Evolutionary conservation across 2,797 vertebrate genomes (phyloP), one percentile per base, ranked within the genome.

Genomic region (Etheostoma perlongum): DNA sequence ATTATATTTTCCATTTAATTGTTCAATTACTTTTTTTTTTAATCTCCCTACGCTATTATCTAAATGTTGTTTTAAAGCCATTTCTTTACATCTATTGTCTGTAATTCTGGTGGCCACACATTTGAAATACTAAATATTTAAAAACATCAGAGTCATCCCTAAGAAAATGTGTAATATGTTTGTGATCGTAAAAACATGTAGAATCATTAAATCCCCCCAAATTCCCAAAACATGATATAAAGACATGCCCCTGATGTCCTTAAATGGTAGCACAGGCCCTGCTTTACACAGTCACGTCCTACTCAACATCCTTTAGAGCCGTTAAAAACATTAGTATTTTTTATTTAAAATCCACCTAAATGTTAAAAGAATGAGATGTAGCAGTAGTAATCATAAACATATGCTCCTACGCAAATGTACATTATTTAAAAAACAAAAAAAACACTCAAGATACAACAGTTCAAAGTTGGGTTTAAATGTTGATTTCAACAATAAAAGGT

Each of bases 301-400:
- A 52, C 1, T 23, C 18, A 55, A 5, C 16, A 6, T 42, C 25
- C 25, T 25, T 25, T 25, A 25, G 19, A 65, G 14, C 15, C 15
- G 42, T 55, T 69, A 52, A 51, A 85, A 78, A 62, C 11, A 59
- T 23, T 30, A 33, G 27, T 53, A 67, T 47, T 57, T 61, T 67
- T 82, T 82, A 75, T 73, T 78, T 57, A 25, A 70, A 76, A 65
- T 72, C 15, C 9, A 75, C 1, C 2, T 52, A 57, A 40, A 58
- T 74, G 48, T 76, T 23, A 68, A 53, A 68, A 70, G 23, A 25
- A 52, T 60, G 1, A 10, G 1, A 54, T 15, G 33, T 36, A 36
- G 33, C 9, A 36, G 33, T 13, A 12, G 4, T 59, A 44, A 67
- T 72, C 23, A 54, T 15, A 14, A 49, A 58, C 27, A 58, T 55